These are phyloP conservation scores for Papilio polytes DNA, from an alignment of 1,140 invertebrate genomes.

Conservation along the genomic window DNA sequence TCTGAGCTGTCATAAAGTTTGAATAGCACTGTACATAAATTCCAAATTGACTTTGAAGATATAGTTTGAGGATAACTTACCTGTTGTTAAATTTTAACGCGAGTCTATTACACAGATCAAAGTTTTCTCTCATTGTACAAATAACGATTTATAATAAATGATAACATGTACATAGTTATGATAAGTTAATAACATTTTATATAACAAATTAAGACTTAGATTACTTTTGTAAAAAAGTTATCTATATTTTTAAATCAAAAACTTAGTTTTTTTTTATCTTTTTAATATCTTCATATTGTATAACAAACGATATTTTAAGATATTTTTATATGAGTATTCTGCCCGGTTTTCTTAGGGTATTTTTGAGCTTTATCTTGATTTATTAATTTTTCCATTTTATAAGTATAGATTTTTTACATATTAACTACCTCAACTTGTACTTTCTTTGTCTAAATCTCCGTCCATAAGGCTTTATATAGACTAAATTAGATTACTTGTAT, in stretches of 20 bases:
- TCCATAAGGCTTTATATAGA: conserved; percentile 72
- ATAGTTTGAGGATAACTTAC: too few species aligned
- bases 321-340: not conserved
- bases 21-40: too few species aligned
- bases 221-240: too few species aligned
- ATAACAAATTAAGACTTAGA: not conserved
- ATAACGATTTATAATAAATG: not conserved
- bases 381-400: not conserved
- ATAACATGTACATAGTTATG: not conserved
- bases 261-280: too few species aligned
- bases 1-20: too few species aligned
- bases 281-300: too few species aligned
- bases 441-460: conserved; percentile 53
- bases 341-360: not conserved
- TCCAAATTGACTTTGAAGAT: too few species aligned
- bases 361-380: not conserved
- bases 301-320: too few species aligned
- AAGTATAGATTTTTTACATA: conserved; percentile 10
- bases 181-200: not conserved
- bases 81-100: not conserved
- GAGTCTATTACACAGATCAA: too few species aligned
- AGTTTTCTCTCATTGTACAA: not conserved
- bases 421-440: conserved; percentile 67
- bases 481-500: conserved; percentile 59
- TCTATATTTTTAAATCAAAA: too few species aligned